A percentile compares a stretch with the other conserved stretches of the same genome.
Evolutionary conservation across 2,888 invertebrate genomes (phyloP).

Genomic region (Callimorpha dominula): DNA sequence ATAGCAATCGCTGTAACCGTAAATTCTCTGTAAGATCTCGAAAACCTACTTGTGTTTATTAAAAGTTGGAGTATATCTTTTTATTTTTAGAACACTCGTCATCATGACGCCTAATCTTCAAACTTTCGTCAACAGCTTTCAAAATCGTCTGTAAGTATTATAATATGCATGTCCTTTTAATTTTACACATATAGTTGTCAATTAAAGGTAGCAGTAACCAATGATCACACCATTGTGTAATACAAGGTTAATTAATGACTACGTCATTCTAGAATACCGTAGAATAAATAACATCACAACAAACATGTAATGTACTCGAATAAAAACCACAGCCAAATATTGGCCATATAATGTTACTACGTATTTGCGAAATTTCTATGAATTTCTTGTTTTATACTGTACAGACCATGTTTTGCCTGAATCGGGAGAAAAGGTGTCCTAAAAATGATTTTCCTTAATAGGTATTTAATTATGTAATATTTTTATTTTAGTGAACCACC

Average conservation of each 20-base stretch:
- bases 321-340: not conserved
- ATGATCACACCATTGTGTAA: conserved; percentile 2
- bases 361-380: not conserved
- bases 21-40: not conserved
- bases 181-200: not conserved
- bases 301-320: not conserved
- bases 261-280: conserved; percentile 53
- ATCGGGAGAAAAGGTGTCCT: not conserved
- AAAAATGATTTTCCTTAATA: not conserved
- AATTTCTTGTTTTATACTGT: not conserved
- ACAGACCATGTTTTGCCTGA: not conserved
- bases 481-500: conserved; percentile 91
- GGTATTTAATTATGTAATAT: not conserved
- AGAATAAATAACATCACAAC: conserved; percentile 15
- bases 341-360: not conserved
- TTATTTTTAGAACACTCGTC: conserved; percentile 35
- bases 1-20: conserved; percentile 21
- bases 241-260: conserved; percentile 21
- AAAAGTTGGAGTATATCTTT: conserved; percentile 1
- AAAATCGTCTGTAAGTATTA: conserved; percentile 89
- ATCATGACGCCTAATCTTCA: conserved; percentile 88
- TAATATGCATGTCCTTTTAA: not conserved
- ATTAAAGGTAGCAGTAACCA: not conserved
- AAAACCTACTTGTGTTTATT: not conserved
- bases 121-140: conserved; percentile 90